Evolutionary conservation across 2,888 invertebrate genomes (phyloP), one percentile per base, ranked within the genome.

Genomic region (Diaprepes abbreviatus): DNA sequence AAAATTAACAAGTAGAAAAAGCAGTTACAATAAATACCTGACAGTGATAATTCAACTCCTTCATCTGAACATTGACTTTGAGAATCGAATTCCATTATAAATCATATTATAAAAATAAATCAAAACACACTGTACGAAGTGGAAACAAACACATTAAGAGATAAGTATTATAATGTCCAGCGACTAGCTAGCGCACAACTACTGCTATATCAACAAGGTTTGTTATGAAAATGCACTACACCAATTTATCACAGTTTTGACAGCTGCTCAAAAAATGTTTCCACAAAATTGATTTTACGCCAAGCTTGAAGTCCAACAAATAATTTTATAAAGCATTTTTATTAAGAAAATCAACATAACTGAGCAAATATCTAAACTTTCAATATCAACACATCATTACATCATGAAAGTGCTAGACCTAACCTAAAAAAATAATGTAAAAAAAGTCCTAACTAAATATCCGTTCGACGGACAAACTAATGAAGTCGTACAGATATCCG

Each of bases 1-100:
- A n/a, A n/a, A n/a, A n/a, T n/a, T n/a, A n/a, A n/a, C n/a, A n/a
- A n/a, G n/a, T n/a, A n/a, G n/a, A n/a, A n/a, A n/a, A n/a, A n/a
- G n/a, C n/a, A n/a, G n/a, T n/a, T n/a, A n/a, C n/a, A n/a, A n/a
- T n/a, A n/a, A n/a, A 74, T 75, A 80, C 81, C 80, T 73, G 76
- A 77, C 50, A 76, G 70, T 66, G 79, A 78, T 72, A 80, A 73
- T 74, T 81, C 81, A 70, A 78, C 78, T 71, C 78, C 80, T 76
- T 81, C 82, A 75, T 81, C 80, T 58, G 81, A 81, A 77, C 79
- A 79, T 72, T 77, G 77, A 74, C 79, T 81, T 73, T 78, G 77
- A 73, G 76, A 76, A 79, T 81, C 81, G 74, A 78, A 76, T 77
- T 81, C 81, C 81, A 81, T 81, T 73, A 74, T 80, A 70, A 72